These are phyloP conservation scores for Bombus breviceps DNA, from an alignment of 1,140 invertebrate genomes.

Conservation along the genomic window DNA sequence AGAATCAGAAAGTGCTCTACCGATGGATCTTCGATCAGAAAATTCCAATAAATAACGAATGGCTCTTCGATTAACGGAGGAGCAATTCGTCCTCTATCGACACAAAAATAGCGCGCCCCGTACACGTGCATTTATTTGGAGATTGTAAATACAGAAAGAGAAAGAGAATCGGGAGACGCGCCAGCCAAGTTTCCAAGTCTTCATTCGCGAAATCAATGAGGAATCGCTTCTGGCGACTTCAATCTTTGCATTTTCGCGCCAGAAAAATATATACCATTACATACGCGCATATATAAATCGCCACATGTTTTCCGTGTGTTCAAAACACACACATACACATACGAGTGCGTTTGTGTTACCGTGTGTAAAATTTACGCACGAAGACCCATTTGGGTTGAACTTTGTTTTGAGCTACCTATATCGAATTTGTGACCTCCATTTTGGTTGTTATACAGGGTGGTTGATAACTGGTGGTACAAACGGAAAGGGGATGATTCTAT, in stretches of 20 bases:
- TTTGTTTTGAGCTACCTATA: neutral
- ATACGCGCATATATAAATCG: neutral
- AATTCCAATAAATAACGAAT: neutral
- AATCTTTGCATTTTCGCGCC: neutral
- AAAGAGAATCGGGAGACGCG: slow-evolving; percentile 14
- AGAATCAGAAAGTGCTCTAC: neutral
- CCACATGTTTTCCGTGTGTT: slow-evolving; percentile 2
- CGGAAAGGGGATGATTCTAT: too few relatives aligned
- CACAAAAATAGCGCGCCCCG: slow-evolving; percentile 27
- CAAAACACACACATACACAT: neutral
- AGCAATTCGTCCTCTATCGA: slow-evolving; percentile 43
- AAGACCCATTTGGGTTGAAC: neutral
- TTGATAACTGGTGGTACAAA: too few relatives aligned
- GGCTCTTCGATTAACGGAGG: slow-evolving; percentile 22
- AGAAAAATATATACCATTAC: neutral
- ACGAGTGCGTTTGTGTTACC: slow-evolving; percentile 42
- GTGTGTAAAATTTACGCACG: slow-evolving; percentile 20
- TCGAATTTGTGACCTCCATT: neutral
- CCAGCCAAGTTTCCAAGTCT: slow-evolving; percentile 50
- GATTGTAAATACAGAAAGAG: slow-evolving; percentile 39
- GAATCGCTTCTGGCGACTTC: neutral
- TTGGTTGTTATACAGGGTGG: too few relatives aligned
- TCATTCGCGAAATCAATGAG: slow-evolving; percentile 36
- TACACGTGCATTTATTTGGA: slow-evolving; percentile 38
- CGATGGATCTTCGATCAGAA: neutral